Percentiles rank a stretch among this genome's conserved stretches.
Evolutionary conservation across 2,888 invertebrate genomes (phyloP).

Genomic region (Argyra leucocephala): DNA sequence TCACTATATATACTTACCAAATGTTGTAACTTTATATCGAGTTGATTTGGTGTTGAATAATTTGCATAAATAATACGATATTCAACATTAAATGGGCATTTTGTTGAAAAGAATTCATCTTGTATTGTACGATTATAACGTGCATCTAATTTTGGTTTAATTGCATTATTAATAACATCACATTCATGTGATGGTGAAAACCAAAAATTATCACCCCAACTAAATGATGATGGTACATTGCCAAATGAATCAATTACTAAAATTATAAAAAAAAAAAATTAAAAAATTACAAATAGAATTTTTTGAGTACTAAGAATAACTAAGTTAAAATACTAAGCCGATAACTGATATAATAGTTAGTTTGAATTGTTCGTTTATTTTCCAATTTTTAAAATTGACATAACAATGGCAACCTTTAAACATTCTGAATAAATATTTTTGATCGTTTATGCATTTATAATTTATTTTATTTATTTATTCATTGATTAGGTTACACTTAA

Average conservation of each 20-base stretch:
- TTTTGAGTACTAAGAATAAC: no score
- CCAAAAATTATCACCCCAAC: constrained; percentile 35
- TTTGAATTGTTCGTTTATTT: neutral
- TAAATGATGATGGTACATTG: constrained; percentile 27
- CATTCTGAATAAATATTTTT: no score
- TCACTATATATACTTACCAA: neutral
- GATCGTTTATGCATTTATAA: no score
- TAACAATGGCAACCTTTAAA: no score
- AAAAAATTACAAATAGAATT: neutral
- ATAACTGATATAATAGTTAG: neutral
- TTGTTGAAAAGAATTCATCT: neutral
- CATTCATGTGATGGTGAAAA: constrained; percentile 22
- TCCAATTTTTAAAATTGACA: neutral
- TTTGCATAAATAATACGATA: constrained; percentile 16
- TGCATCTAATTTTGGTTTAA: constrained; percentile 9
- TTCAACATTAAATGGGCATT: constrained; percentile 9
- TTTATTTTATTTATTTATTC: no score
- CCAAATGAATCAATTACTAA: constrained; percentile 34
- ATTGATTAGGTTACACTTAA: no score
- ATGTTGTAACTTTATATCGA: constrained; percentile 12
- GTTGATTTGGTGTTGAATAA: constrained; percentile 12
- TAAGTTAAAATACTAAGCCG: neutral
- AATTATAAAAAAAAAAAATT: neutral
- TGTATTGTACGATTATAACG: constrained; percentile 3
- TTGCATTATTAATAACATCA: constrained; percentile 6